Percentiles rank a stretch among this genome's conserved stretches.
These are phyloP conservation scores for Ancistrus triradiatus DNA, from an alignment of 2,113 vertebrate species.

Conservation along the genomic window DNA sequence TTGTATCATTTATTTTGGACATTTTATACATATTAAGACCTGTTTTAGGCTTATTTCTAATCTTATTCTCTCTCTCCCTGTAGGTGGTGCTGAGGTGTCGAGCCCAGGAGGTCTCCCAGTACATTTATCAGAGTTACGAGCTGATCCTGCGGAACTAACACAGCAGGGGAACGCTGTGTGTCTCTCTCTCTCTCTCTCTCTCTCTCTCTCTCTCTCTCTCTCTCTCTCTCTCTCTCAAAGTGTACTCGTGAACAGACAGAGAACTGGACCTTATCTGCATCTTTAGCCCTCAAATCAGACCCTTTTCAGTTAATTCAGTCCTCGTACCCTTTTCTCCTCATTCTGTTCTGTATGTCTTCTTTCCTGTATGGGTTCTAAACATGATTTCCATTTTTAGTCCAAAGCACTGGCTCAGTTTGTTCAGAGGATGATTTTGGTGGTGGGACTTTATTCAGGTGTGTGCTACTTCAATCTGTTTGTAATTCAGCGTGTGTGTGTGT, in stretches of 20 bases:
- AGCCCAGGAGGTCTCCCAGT: conserved; percentile 86
- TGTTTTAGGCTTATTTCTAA: no score
- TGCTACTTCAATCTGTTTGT: conserved; percentile 26
- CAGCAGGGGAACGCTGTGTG: not conserved
- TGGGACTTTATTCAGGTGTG: conserved; percentile 5
- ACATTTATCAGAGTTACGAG: conserved; percentile 87
- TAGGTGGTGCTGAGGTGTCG: conserved; percentile 92
- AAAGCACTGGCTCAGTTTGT: not conserved
- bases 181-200: not conserved
- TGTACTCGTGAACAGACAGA: no score
- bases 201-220: no score
- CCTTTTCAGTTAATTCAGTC: no score
- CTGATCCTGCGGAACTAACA: conserved; percentile 89
- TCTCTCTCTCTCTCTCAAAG: not conserved
- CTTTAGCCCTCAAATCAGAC: no score
- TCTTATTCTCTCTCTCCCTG: conserved; percentile 28
- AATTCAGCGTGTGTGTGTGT: conserved; percentile 7
- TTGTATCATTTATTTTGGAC: no score
- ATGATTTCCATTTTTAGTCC: not conserved
- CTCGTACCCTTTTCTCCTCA: no score
- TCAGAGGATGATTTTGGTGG: not conserved
- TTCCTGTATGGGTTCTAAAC: no score
- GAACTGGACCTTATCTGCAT: no score
- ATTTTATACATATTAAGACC: no score
- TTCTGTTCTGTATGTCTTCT: no score